A percentile compares a stretch with the other conserved stretches of the same genome.
Conservation (phyloP, 2,113 vertebrate species). For the Erythrolamprus reginae region DNA sequence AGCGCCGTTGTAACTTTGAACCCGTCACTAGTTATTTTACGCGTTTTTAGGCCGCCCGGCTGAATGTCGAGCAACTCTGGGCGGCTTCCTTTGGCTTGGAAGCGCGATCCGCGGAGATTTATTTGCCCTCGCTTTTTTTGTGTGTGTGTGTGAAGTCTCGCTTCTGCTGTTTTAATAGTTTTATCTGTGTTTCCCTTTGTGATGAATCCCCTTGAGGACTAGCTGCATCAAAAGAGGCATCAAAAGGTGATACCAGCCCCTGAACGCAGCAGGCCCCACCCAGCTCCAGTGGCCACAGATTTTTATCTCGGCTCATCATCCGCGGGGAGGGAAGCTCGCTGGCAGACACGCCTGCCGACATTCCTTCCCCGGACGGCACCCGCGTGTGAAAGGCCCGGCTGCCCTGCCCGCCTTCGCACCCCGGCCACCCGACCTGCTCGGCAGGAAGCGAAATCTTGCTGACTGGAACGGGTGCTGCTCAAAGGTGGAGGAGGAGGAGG, state of each 20-base stretch:
- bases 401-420: neutral
- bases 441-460: neutral
- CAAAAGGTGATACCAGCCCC: neutral
- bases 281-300: neutral
- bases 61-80: neutral
- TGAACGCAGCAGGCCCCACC: neutral
- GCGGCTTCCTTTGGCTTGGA: neutral
- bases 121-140: neutral
- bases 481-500: no score
- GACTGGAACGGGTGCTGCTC: neutral
- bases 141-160: no score
- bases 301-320: neutral
- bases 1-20: neutral
- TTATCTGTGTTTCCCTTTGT: neutral
- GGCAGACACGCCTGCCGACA: neutral
- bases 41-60: neutral
- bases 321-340: neutral
- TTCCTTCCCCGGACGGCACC: neutral
- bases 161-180: neutral
- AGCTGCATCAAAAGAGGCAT: neutral
- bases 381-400: neutral
- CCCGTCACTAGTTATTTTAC: neutral
- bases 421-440: neutral
- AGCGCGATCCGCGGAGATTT: neutral
- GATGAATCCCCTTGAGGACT: neutral